Conservation (phyloP, 2,797 vertebrate genomes). For the Schizopygopsis pylzovi region DNA sequence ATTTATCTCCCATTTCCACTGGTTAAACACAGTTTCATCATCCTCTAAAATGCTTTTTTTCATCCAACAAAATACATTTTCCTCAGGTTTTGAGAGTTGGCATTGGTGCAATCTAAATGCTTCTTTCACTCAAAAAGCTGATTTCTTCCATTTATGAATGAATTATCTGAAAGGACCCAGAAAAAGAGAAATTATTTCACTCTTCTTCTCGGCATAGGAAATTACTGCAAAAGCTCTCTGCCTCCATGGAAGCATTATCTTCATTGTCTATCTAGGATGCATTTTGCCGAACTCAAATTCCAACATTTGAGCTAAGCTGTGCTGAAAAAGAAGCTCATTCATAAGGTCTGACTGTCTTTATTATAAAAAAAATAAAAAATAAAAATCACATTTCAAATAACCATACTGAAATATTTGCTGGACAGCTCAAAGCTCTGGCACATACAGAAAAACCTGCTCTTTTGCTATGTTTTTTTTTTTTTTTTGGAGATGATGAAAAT, state of each 20-base stretch:
- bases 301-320: slow-evolving; percentile 18
- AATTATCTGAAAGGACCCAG: not conserved
- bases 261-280: slow-evolving; percentile 16
- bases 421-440: not conserved
- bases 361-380: not conserved
- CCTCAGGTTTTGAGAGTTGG: not conserved
- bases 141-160: not conserved
- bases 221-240: not conserved
- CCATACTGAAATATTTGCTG: not conserved
- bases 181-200: not conserved
- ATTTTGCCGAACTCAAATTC: slow-evolving; percentile 14
- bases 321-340: not conserved
- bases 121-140: not conserved
- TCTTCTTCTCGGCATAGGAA: not conserved
- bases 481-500: too few relatives aligned
- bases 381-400: not conserved
- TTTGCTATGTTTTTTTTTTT: not conserved
- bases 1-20: slow-evolving; percentile 10
- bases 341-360: not conserved
- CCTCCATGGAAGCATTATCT: slow-evolving; percentile 7
- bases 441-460: not conserved
- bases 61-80: not conserved
- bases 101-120: not conserved
- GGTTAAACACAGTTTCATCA: slow-evolving; percentile 20
- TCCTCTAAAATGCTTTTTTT: not conserved